Conservation (phyloP, 2,888 invertebrate species). For the Cremastinae sp. region DNA sequence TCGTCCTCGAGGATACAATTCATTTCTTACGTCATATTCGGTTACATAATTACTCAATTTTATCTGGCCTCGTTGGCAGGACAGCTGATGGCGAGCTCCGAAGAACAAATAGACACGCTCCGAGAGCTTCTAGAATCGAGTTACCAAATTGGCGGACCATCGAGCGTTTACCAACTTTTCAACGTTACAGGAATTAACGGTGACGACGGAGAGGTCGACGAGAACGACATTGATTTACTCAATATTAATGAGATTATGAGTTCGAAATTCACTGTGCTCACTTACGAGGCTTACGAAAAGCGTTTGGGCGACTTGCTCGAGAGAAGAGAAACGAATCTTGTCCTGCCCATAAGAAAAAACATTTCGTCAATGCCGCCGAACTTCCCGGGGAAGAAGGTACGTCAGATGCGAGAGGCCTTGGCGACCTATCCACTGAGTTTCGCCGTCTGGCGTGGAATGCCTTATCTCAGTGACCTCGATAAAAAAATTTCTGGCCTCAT, state of each 20-base stretch:
- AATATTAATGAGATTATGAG: constrained; percentile 45
- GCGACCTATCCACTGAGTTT: constrained; percentile 71
- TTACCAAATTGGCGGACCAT: constrained; percentile 65
- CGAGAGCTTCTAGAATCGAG: constrained; percentile 66
- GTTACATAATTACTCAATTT: constrained; percentile 71
- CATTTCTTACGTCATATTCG: constrained; percentile 73
- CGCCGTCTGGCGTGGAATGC: constrained; percentile 70
- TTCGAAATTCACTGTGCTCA: constrained; percentile 63
- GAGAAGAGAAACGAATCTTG: constrained; percentile 65
- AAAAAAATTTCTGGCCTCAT: constrained; percentile 61
- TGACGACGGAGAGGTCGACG: constrained; percentile 52
- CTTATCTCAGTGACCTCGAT: constrained; percentile 67
- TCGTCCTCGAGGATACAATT: constrained; percentile 70
- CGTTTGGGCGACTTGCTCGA: constrained; percentile 63
- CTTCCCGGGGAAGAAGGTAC: constrained; percentile 62
- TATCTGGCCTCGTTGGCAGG: constrained; percentile 75
- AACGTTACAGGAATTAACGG: background rate
- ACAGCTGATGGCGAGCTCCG: constrained; percentile 69
- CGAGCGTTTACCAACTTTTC: constrained; percentile 65
- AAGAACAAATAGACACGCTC: constrained; percentile 66
- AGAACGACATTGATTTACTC: constrained; percentile 82
- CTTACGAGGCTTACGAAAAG: constrained; percentile 59
- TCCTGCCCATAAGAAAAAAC: constrained; percentile 70
- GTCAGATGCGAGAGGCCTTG: constrained; percentile 66
- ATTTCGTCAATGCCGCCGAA: constrained; percentile 62